Conservation (phyloP, 2,888 invertebrate genomes). For the Caenorhabditis macrosperma region DNA sequence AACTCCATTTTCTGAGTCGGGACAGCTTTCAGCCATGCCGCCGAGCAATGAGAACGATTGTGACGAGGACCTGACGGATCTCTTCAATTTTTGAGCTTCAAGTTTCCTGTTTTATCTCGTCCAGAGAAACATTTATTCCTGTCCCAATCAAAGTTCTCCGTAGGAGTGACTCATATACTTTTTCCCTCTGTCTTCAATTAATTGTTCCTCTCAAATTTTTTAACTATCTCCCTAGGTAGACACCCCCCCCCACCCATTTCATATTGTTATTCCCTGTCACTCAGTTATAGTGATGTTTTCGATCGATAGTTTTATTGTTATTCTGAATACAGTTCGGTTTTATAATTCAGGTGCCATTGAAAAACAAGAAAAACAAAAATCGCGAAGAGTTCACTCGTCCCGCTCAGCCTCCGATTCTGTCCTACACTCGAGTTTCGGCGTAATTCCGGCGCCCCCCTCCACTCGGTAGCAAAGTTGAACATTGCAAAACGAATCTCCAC, state of each 20-base stretch:
- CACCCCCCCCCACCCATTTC: background rate
- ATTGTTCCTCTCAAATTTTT: background rate
- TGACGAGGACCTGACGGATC: slow-evolving; percentile 18
- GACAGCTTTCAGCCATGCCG: slow-evolving; percentile 25
- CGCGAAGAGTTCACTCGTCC: too few species aligned
- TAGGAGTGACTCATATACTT: background rate
- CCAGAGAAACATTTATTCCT: background rate
- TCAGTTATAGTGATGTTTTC: background rate
- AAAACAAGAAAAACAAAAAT: too few species aligned
- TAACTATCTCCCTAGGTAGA: background rate
- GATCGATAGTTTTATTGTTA: background rate
- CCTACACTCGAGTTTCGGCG: slow-evolving; percentile 3
- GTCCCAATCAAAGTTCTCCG: background rate
- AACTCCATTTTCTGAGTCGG: background rate
- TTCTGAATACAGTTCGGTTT: background rate
- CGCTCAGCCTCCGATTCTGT: background rate
- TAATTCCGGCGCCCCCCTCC: background rate
- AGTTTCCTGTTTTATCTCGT: background rate
- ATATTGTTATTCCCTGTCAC: background rate
- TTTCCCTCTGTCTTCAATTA: background rate
- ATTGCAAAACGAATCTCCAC: slow-evolving; percentile 29
- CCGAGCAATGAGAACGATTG: background rate
- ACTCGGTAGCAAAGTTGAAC: slow-evolving; percentile 3
- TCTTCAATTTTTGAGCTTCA: slow-evolving; percentile 13
- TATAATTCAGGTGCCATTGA: background rate